A percentile compares a stretch with the other conserved stretches of the same genome.
phyloP scores from a whole-genome alignment of 1,140 invertebrate genomes.

The Brachionus paranguensis region DNA sequence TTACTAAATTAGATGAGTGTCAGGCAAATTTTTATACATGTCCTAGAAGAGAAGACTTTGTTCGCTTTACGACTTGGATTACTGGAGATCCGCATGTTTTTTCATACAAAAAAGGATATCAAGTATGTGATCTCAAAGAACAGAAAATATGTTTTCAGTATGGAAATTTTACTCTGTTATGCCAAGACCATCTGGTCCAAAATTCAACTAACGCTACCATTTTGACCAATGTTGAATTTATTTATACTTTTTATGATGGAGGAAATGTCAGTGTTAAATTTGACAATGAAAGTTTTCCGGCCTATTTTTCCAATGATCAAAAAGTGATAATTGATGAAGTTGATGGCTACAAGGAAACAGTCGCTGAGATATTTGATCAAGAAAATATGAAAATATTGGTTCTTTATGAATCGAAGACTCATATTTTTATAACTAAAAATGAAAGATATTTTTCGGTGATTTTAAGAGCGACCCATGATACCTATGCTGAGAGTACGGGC shows the following conservation, averaged over 20 bases:
- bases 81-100: constrained; percentile 12
- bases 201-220: background rate
- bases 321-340: background rate
- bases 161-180: background rate
- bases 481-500: background rate
- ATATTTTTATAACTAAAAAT: background rate
- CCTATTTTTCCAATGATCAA: background rate
- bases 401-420: background rate
- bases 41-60: background rate
- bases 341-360: background rate
- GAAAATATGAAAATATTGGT: background rate
- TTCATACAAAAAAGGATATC: background rate
- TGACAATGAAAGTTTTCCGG: background rate
- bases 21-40: background rate
- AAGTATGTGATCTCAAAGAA: background rate
- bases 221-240: background rate
- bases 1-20: background rate
- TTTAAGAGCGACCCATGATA: background rate
- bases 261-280: background rate
- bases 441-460: background rate
- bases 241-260: background rate
- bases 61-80: background rate
- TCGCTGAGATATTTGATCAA: background rate
- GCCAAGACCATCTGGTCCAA: background rate
- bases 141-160: background rate